These are phyloP conservation scores for Eristalis intricaria DNA, from an alignment of 2,888 invertebrate genomes.

Conservation along the genomic window DNA sequence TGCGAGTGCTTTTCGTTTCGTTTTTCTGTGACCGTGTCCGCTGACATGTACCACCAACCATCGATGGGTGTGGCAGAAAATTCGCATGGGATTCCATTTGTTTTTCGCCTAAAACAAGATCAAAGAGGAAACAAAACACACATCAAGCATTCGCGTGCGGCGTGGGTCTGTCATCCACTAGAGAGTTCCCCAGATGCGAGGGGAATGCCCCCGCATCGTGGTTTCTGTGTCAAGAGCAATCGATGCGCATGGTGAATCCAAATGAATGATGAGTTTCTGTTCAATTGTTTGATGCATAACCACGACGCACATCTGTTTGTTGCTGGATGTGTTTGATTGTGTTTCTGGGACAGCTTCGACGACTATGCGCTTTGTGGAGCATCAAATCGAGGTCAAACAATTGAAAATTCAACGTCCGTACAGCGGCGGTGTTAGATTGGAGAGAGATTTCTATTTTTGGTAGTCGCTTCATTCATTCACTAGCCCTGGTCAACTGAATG, in stretches of 20 bases:
- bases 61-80: slow-evolving; percentile 14
- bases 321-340: slow-evolving; percentile 12
- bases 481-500: neutral
- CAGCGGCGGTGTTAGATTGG: slow-evolving; percentile 13
- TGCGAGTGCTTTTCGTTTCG: neutral
- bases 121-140: neutral
- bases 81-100: slow-evolving; percentile 26
- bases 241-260: slow-evolving; percentile 61
- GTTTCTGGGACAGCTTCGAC: slow-evolving; percentile 22
- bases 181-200: slow-evolving; percentile 17
- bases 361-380: slow-evolving; percentile 47
- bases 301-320: slow-evolving; percentile 36
- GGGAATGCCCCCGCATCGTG: neutral
- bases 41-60: slow-evolving; percentile 20
- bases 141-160: neutral
- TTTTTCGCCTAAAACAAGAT: slow-evolving; percentile 7
- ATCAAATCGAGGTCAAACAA: slow-evolving; percentile 60
- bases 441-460: slow-evolving; percentile 61
- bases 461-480: slow-evolving; percentile 8
- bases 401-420: slow-evolving; percentile 56
- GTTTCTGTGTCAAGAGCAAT: slow-evolving; percentile 68
- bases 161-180: neutral
- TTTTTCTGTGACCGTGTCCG: neutral
- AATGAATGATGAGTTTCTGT: slow-evolving; percentile 50
- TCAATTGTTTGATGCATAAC: slow-evolving; percentile 37